Evolutionary conservation across 2,113 vertebrate genomes (phyloP), one percentile per base, ranked within the genome.

Genomic region (Serinus canaria): DNA sequence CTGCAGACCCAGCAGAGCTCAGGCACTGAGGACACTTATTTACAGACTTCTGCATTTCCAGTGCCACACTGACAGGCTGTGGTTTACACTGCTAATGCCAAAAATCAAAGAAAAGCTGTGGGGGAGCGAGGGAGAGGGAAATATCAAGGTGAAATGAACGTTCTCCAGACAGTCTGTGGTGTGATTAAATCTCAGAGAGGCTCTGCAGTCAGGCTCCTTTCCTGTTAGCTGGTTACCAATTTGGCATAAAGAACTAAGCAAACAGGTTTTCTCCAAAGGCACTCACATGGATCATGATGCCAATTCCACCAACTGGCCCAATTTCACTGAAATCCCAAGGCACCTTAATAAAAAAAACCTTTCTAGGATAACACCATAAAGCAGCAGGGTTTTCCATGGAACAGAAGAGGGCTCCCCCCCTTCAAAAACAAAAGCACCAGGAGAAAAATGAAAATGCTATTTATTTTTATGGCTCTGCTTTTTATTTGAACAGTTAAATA

Each of bases 241-340:
- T 95, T 98, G 97, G 97, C 97, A 94, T 60, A 46, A 94, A 96
- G 93, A 97, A 94, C 94, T 96, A 95, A 98, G 96, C 93, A 97
- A 90, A 96, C 82, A 97, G 95, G 97, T 97, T 97, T 97, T 90
- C 97, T 97, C 97, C 95, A 96, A 97, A 97, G 97, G 92, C 82
- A 90, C 91, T 93, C 82, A 28, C 70, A 63, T 18, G 90, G 80
- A 80, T 95, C 93, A 56, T 2, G 44, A 94, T 96, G 97, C 97
- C 97, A 97, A 94, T 64, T 96, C 91, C 89, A 96, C 89, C 69
- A 96, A 96, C 96, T 95, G 96, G 96, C 85, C 92, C 89, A 60
- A 88, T 95, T 95, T 94, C 91, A 86, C 88, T 90, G 56, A 96
- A 97, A 85, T 96, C 98, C 97, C 97, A 95, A 95, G 83, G 87